phyloP scores from a whole-genome alignment of 1,140 invertebrate genomes.

The Diorhabda sublineata region DNA sequence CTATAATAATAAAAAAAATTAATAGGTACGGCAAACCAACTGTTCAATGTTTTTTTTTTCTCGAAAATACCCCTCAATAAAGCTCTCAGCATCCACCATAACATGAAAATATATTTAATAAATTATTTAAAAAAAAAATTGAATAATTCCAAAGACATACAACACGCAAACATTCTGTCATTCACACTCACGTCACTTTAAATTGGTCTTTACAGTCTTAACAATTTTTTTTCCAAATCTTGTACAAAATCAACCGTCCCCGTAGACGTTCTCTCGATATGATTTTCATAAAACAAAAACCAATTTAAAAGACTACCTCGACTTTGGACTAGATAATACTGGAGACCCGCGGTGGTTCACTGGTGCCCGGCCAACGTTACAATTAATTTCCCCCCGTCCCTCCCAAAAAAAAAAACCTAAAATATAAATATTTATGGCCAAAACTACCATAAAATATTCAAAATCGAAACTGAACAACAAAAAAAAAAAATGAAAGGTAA shows the following conservation, averaged over 20 bases:
- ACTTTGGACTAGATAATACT: slow-evolving; percentile 49
- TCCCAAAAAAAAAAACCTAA: neutral
- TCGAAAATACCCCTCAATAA: neutral
- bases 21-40: slow-evolving; percentile 15
- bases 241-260: neutral
- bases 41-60: neutral
- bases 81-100: neutral
- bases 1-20: slow-evolving; percentile 6
- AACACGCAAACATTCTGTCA: slow-evolving; percentile 11
- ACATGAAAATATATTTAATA: slow-evolving; percentile 15
- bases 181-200: slow-evolving; percentile 17
- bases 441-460: slow-evolving; percentile 1
- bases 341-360: slow-evolving; percentile 41
- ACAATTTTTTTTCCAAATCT: neutral
- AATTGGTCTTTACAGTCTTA: slow-evolving; percentile 9
- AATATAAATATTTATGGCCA: neutral
- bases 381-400: neutral
- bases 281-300: neutral
- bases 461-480: neutral
- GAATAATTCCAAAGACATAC: slow-evolving; percentile 18
- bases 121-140: slow-evolving; percentile 8
- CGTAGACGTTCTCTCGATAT: neutral
- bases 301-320: slow-evolving; percentile 17
- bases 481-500: neutral
- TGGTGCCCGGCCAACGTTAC: slow-evolving; percentile 25